Percentiles rank a stretch among this genome's conserved stretches.
These are phyloP conservation scores for Dryomyza anilis DNA, from an alignment of 2,888 invertebrate species.

Conservation along the genomic window DNA sequence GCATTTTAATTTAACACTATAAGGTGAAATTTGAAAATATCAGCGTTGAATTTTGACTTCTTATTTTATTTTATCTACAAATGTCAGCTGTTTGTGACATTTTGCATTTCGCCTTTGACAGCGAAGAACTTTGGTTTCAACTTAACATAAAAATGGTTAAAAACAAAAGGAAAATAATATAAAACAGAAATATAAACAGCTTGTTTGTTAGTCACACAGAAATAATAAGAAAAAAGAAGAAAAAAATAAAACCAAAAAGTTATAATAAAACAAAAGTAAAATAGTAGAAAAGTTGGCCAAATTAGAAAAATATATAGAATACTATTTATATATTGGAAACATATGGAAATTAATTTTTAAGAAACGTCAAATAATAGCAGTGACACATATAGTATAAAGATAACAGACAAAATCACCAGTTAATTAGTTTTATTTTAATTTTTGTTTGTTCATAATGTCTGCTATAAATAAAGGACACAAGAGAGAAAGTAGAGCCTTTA, in stretches of 20 bases:
- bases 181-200: constrained; percentile 4
- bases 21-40: too few species aligned
- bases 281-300: constrained; percentile 17
- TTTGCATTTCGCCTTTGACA: too few species aligned
- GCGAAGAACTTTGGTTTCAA: constrained; percentile 42
- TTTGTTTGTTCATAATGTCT: not conserved
- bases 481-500: not conserved
- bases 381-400: constrained; percentile 1
- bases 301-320: constrained; percentile 12
- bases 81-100: not conserved
- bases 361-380: too few species aligned
- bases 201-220: constrained; percentile 31
- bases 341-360: not conserved
- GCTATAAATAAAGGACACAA: constrained; percentile 7
- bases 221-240: constrained; percentile 7
- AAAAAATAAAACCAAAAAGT: constrained; percentile 4
- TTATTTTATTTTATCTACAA: not conserved
- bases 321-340: not conserved
- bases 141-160: constrained; percentile 16
- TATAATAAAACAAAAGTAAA: constrained; percentile 13
- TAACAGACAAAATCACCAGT: constrained; percentile 21
- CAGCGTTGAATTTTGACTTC: too few species aligned
- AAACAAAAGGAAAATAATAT: not conserved
- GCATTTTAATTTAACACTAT: not conserved
- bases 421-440: not conserved